A percentile compares a stretch with the other conserved stretches of the same genome.
phyloP scores from a whole-genome alignment of 2,888 invertebrate genomes.

The Drosophila robusta region DNA sequence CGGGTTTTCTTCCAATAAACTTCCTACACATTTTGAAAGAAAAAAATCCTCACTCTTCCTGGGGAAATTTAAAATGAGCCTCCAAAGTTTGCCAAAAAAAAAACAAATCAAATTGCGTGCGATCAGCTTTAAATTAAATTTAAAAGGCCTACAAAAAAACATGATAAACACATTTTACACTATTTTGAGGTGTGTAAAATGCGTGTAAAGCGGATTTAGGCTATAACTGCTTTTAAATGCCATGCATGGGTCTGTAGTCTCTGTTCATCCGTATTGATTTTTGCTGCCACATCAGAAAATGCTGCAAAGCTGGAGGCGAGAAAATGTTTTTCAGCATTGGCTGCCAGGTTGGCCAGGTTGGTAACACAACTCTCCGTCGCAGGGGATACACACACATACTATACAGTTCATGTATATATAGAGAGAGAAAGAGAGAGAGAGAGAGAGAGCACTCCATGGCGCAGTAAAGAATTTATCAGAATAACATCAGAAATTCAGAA shows the following conservation, averaged over 20 bases:
- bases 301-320: conserved; percentile 60
- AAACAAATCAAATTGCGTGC: no score
- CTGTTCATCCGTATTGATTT: conserved; percentile 74
- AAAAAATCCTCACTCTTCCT: no score
- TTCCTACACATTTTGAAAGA: no score
- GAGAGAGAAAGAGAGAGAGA: conserved; percentile 3
- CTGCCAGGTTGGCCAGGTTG: conserved; percentile 11
- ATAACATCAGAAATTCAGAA: conserved; percentile 83
- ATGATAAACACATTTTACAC: no score
- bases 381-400: conserved; percentile 2
- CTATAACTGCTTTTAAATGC: neutral
- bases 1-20: no score
- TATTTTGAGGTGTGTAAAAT: no score
- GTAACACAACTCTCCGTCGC: conserved; percentile 26
- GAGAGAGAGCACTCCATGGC: conserved; percentile 17
- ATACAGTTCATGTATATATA: conserved; percentile 11
- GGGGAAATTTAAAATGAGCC: no score
- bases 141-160: no score
- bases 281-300: conserved; percentile 58
- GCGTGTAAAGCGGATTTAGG: neutral
- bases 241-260: conserved; percentile 20
- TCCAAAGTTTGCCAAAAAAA: no score
- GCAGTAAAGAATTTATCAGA: conserved; percentile 79
- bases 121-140: no score
- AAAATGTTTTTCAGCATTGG: conserved; percentile 11